phyloP scores from a whole-genome alignment of 2,888 invertebrate species.

The Hypercompe scribonia region DNA sequence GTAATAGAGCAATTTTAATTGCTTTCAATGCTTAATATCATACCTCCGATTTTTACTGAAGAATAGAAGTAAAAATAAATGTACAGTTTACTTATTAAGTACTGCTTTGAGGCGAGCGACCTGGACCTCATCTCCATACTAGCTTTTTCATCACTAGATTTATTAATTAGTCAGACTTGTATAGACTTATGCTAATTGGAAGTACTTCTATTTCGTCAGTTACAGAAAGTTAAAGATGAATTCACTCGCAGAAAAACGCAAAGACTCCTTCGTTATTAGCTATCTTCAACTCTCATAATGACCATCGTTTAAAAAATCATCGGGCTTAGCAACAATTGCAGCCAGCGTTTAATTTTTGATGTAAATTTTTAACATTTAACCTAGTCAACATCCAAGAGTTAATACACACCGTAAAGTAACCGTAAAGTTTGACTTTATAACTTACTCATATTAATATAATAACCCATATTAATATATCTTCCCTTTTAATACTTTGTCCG shows the following conservation, averaged over 20 bases:
- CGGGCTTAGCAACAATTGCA: background rate
- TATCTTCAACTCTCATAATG: background rate
- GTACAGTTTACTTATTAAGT: background rate
- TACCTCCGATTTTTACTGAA: too few relatives aligned
- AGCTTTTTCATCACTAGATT: background rate
- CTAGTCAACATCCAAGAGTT: background rate
- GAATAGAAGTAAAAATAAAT: background rate
- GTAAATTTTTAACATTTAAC: background rate
- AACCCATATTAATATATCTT: background rate
- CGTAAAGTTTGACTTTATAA: background rate
- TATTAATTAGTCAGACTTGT: background rate
- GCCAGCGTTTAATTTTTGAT: background rate
- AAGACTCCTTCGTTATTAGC: too few relatives aligned
- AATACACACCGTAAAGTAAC: background rate
- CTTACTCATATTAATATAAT: background rate
- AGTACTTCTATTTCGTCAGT: too few relatives aligned
- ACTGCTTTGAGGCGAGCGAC: background rate
- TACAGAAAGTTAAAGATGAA: too few relatives aligned
- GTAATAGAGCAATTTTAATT: background rate
- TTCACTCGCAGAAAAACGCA: too few relatives aligned
- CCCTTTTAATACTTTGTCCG: slow-evolving; percentile 14
- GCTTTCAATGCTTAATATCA: background rate
- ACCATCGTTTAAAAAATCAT: too few relatives aligned
- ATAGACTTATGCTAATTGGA: too few relatives aligned
- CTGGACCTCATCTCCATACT: background rate